A percentile compares a stretch with the other conserved stretches of the same genome.
Conservation (phyloP, 2,797 vertebrate species). For the Parauchenoglanis punctatus region DNA sequence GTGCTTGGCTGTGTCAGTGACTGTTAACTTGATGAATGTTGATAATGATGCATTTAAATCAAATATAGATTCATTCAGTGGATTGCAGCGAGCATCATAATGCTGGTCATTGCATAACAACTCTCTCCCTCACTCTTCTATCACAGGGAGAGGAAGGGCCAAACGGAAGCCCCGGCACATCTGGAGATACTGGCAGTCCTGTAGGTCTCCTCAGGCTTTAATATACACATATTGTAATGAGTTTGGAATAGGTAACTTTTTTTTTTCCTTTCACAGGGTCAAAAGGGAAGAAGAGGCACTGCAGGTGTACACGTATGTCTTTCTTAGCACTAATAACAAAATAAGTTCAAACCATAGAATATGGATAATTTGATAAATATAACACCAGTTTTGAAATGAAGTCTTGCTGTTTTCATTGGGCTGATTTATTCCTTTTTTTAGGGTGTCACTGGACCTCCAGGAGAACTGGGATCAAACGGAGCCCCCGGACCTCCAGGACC, state of each 20-base stretch:
- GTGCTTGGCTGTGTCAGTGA: background rate
- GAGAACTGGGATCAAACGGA: conserved; percentile 73
- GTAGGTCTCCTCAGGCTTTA: conserved; percentile 60
- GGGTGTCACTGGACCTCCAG: conserved; percentile 73
- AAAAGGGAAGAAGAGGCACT: conserved; percentile 75
- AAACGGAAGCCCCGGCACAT: conserved; percentile 67
- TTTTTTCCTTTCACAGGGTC: conserved; percentile 71
- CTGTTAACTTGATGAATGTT: background rate
- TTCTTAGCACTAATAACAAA: background rate
- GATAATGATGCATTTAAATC: background rate
- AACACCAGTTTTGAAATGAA: background rate
- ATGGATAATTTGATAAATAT: background rate
- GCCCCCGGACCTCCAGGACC: conserved; percentile 72
- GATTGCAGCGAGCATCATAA: background rate
- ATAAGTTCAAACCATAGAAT: background rate
- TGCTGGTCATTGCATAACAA: background rate
- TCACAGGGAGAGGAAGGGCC: conserved; percentile 76
- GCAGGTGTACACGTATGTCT: conserved; percentile 74
- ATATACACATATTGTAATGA: background rate
- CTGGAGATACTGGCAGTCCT: conserved; percentile 62
- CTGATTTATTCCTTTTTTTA: conserved; percentile 56
- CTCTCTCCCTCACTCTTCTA: conserved; percentile 35
- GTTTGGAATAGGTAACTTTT: background rate
- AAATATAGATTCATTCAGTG: background rate
- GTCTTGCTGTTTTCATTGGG: background rate